These are phyloP conservation scores for Epinephelus moara DNA, from an alignment of 2,113 vertebrate species.

Conservation along the genomic window DNA sequence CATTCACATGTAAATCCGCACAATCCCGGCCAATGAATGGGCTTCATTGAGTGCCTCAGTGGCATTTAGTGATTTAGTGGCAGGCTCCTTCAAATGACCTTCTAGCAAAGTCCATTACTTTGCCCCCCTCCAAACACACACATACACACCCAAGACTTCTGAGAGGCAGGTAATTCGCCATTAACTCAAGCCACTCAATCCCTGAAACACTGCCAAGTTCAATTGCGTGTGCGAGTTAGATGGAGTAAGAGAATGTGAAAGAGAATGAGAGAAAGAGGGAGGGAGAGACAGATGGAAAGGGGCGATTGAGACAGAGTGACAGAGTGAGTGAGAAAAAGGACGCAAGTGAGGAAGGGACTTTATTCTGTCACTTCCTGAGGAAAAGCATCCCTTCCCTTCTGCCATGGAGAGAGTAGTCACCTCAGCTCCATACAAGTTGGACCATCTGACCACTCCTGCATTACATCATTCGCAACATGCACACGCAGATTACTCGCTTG, in stretches of 20 bases:
- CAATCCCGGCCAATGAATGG: conserved; percentile 38
- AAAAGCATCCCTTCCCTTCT: conserved; percentile 66
- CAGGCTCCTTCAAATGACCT: conserved; percentile 75
- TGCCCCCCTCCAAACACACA: conserved; percentile 29
- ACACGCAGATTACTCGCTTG: conserved; percentile 4
- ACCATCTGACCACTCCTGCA: conserved; percentile 68
- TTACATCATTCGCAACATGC: conserved; percentile 38
- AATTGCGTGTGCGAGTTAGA: conserved; percentile 58
- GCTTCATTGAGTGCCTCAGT: conserved; percentile 53
- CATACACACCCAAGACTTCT: conserved; percentile 47
- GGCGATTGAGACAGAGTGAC: conserved; percentile 26
- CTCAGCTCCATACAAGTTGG: conserved; percentile 55
- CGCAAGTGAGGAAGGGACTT: conserved; percentile 34
- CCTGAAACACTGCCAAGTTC: conserved; percentile 73
- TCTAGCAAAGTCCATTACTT: conserved; percentile 68
- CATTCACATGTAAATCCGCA: conserved; percentile 59
- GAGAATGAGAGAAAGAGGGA: conserved; percentile 36
- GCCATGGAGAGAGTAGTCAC: conserved; percentile 60
- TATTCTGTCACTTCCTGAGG: conserved; percentile 67
- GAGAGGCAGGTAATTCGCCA: conserved; percentile 70
- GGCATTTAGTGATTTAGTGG: conserved; percentile 68
- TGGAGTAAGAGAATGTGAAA: conserved; percentile 33
- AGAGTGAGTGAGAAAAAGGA: conserved; percentile 36
- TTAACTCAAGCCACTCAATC: conserved; percentile 71
- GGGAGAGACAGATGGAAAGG: conserved; percentile 51